phyloP scores from a whole-genome alignment of 2,888 invertebrate genomes.

The Didymodactylos carnosus region DNA sequence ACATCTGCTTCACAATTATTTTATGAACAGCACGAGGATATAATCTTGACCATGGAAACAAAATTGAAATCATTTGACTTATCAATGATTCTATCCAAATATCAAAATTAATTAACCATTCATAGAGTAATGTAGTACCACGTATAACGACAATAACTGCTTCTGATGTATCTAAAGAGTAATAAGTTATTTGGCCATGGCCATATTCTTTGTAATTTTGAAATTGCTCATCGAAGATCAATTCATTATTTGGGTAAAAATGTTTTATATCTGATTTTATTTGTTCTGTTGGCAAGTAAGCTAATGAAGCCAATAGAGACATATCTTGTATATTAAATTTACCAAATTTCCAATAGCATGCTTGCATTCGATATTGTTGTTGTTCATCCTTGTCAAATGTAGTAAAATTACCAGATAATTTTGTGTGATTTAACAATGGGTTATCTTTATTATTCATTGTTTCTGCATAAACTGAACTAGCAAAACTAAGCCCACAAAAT shows the following conservation, averaged over 20 bases:
- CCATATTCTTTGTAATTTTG: neutral
- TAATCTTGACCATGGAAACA: neutral
- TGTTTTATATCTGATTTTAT: neutral
- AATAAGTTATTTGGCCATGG: neutral
- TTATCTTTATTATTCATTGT: neutral
- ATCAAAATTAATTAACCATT: neutral
- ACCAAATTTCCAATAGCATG: neutral
- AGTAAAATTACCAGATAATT: neutral
- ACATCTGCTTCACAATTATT: neutral
- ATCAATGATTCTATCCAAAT: neutral
- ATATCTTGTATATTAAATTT: neutral
- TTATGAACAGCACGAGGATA: neutral
- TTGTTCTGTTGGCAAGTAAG: neutral
- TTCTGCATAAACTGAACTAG: neutral
- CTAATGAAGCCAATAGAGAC: neutral
- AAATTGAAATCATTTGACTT: neutral
- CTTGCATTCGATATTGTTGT: neutral
- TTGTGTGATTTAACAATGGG: neutral
- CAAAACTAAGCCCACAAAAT: neutral
- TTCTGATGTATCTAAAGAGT: neutral
- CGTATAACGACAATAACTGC: neutral
- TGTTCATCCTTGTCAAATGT: neutral
- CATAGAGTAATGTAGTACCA: neutral
- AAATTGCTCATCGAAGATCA: neutral
- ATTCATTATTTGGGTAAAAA: neutral